phyloP scores from a whole-genome alignment of 2,888 invertebrate genomes.

The Glyphotaelius pellucidus region DNA sequence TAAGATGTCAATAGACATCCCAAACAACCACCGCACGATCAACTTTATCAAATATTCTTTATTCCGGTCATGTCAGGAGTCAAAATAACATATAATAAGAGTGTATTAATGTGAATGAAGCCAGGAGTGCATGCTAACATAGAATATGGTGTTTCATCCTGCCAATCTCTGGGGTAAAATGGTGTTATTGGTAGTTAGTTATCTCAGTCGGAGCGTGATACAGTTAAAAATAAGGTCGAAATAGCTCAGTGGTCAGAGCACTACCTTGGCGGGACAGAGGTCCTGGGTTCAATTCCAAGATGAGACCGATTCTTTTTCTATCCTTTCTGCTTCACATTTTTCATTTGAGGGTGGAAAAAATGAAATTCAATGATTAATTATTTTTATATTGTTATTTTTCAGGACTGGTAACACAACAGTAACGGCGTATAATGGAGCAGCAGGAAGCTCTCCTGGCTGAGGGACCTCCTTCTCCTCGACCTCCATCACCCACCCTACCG shows the following conservation, averaged over 20 bases:
- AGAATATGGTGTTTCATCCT: background rate
- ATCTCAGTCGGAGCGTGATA: too few relatives aligned
- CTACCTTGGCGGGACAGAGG: too few relatives aligned
- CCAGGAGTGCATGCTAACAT: background rate
- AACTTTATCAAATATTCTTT: background rate
- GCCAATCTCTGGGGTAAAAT: background rate
- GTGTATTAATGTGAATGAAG: background rate
- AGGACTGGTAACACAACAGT: background rate
- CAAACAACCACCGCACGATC: too few relatives aligned
- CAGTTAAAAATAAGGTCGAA: too few relatives aligned
- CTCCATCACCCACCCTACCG: conserved; percentile 62
- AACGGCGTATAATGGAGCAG: conserved; percentile 58
- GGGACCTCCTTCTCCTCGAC: conserved; percentile 63
- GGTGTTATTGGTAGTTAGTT: background rate
- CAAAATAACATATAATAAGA: background rate
- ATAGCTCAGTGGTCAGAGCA: too few relatives aligned
- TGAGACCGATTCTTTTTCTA: too few relatives aligned
- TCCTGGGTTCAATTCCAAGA: too few relatives aligned
- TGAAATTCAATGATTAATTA: background rate
- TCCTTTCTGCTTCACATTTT: too few relatives aligned
- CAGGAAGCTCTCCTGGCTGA: conserved; percentile 62
- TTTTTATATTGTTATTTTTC: background rate
- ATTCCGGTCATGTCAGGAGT: background rate
- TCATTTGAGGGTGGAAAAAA: too few relatives aligned
- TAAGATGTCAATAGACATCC: too few relatives aligned